phyloP scores from a whole-genome alignment of 2,888 invertebrate genomes.

The Sipunculus nudus region DNA sequence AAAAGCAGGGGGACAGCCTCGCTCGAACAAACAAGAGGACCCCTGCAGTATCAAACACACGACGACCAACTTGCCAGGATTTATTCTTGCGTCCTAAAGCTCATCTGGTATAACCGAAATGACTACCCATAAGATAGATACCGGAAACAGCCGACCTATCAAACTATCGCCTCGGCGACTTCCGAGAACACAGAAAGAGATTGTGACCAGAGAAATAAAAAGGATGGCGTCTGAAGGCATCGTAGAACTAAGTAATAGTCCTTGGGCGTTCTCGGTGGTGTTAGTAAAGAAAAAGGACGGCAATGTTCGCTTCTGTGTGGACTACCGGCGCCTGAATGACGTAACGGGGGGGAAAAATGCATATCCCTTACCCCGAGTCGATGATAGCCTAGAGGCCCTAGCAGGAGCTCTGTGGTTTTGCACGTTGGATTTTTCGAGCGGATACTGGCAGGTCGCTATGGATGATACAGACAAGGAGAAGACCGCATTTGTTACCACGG shows the following conservation, averaged over 20 bases:
- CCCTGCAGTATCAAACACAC: too few species aligned
- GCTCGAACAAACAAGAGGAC: too few species aligned
- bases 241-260: conserved; percentile 9
- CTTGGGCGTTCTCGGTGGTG: conserved; percentile 19
- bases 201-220: neutral
- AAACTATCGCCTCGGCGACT: neutral
- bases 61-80: too few species aligned
- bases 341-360: conserved; percentile 31
- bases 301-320: conserved; percentile 26
- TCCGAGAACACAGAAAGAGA: neutral
- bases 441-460: conserved; percentile 44
- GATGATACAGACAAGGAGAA: conserved; percentile 30
- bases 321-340: conserved; percentile 29
- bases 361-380: conserved; percentile 31
- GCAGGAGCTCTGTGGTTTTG: conserved; percentile 35
- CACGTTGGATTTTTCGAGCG: conserved; percentile 35
- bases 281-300: conserved; percentile 30
- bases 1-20: too few species aligned
- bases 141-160: neutral
- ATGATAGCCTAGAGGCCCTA: conserved; percentile 29
- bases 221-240: neutral
- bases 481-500: conserved; percentile 37
- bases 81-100: too few species aligned
- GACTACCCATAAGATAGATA: neutral
- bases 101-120: neutral